These are phyloP conservation scores for Acleris cristana DNA, from an alignment of 2,888 invertebrate genomes.

Conservation along the genomic window DNA sequence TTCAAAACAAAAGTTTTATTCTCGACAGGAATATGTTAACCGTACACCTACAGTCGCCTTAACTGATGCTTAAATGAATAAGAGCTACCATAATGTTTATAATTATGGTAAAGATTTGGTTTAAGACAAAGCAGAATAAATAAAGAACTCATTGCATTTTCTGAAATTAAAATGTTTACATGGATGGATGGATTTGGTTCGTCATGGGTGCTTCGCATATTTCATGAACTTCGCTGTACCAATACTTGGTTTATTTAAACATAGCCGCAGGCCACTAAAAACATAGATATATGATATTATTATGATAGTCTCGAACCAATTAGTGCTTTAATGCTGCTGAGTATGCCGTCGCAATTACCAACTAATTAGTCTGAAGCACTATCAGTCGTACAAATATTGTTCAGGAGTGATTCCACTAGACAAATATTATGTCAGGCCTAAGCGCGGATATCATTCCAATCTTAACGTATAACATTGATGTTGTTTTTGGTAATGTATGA, in stretches of 20 bases:
- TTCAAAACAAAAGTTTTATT: too few species aligned
- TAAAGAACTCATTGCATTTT: too few species aligned
- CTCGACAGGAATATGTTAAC: too few species aligned
- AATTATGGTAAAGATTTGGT: too few species aligned
- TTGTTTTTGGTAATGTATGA: not conserved
- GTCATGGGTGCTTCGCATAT: too few species aligned
- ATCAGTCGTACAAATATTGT: slow-evolving; percentile 13
- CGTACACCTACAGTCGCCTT: too few species aligned
- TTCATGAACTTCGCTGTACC: too few species aligned
- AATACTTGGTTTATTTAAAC: not conserved
- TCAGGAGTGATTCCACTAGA: not conserved
- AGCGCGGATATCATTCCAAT: slow-evolving; percentile 4
- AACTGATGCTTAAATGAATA: too few species aligned
- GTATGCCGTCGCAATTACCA: not conserved
- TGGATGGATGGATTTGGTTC: too few species aligned
- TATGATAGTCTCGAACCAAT: slow-evolving; percentile 7
- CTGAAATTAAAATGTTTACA: too few species aligned
- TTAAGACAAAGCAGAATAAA: too few species aligned
- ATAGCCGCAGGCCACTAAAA: not conserved
- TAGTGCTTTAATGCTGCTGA: not conserved
- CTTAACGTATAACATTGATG: not conserved
- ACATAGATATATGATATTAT: not conserved
- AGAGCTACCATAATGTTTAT: too few species aligned
- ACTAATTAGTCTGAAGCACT: slow-evolving; percentile 11
- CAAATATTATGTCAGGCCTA: slow-evolving; percentile 16